Evolutionary conservation across 2,888 invertebrate species (phyloP), one percentile per base, ranked within the genome.

Genomic region (Choreutis nemorana): DNA sequence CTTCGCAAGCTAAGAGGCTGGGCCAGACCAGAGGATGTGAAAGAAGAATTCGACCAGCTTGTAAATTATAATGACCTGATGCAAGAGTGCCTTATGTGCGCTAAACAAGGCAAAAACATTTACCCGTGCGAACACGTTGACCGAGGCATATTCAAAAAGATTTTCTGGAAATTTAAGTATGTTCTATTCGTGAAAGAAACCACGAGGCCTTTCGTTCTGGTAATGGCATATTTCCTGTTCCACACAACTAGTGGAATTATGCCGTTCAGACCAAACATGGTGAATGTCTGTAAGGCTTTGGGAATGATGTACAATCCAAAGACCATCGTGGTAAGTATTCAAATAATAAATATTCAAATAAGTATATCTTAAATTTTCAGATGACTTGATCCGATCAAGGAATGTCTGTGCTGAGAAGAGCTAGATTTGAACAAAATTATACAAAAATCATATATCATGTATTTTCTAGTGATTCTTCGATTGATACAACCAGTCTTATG

Each of bases 1-100:
- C 56, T 83, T n/a, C 80, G 82, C 36, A 77, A 79, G 39, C 62
- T 84, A 1, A 61, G 83, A 31, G 83, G 83, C 2, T 83, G 82
- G 82, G 68, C 72, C 0, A 36, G 70, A 4, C 79, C 79, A 1
- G 64, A 70, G 34, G 65, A 72, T n/a, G 81, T 83, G 0, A 62
- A 71, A 37, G 60, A 77, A 24, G 83, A 83, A 41, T 80, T 81
- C 30, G 59, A 72, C 11, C 57, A 78, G 23, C 66, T 83, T 1
- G 35, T 72, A 1, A 48, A 66, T 31, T 81, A 82, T 45, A 68
- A 75, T 29, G 63, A 77, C 2, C 35, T 48, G 2, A 53, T 68
- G 15, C 50, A 50, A 5, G 56, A 56, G 37, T 77, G 78, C 32
- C 48, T 63, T 0, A 41, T 66, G n/a, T 78, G 78, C 31, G 30